phyloP scores from a whole-genome alignment of 53 echinoderm and acorn worm genomes.

The Echinarachnius parma region DNA sequence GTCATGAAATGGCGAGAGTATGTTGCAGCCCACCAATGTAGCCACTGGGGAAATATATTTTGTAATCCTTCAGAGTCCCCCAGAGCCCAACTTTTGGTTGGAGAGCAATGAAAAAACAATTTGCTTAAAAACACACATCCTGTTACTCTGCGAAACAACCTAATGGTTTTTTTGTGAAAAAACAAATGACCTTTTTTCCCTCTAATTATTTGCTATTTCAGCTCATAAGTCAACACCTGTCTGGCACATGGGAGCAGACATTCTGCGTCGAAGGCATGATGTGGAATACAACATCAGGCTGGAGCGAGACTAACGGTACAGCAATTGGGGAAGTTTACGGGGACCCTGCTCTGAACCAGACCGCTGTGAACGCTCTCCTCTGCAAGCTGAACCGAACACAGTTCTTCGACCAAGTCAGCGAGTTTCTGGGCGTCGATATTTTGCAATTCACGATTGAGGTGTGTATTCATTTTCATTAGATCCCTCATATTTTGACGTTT shows the following conservation, averaged over 20 bases:
- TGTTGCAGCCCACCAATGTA: too few relatives aligned
- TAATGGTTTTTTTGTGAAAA: too few relatives aligned
- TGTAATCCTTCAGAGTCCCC: too few relatives aligned
- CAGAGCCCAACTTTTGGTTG: too few relatives aligned
- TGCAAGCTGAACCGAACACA: constrained; percentile 53
- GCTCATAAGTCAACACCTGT: constrained; percentile 50
- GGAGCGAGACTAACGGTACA: neutral
- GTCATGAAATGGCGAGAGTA: too few relatives aligned
- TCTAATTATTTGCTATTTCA: constrained; percentile 19
- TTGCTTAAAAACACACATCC: too few relatives aligned
- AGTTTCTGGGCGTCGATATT: constrained; percentile 51
- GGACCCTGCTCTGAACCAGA: constrained; percentile 33
- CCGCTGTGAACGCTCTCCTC: constrained; percentile 33
- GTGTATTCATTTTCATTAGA: neutral
- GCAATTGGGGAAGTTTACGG: neutral
- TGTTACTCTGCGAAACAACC: too few relatives aligned
- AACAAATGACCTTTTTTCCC: too few relatives aligned
- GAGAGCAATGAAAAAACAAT: too few relatives aligned
- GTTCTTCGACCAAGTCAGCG: constrained; percentile 49
- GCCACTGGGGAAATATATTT: too few relatives aligned
- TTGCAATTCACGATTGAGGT: constrained; percentile 45
- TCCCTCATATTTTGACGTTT: neutral
- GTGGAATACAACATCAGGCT: too few relatives aligned
- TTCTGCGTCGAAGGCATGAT: too few relatives aligned
- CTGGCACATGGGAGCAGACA: constrained; percentile 46